Conservation (phyloP, 2,888 invertebrate genomes). For the Dasypolia templi region DNA sequence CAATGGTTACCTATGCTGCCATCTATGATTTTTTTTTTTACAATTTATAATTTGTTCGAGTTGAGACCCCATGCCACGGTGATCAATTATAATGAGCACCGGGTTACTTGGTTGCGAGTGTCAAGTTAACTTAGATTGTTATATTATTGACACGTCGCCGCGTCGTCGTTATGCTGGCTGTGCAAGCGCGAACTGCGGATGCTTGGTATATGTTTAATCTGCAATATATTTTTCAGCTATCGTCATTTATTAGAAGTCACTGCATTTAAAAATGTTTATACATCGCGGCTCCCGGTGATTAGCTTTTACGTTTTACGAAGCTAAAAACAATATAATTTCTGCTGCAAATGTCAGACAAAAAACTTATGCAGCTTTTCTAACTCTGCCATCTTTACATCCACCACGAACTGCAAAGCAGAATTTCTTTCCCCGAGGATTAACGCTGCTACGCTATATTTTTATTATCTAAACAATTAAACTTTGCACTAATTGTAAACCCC, state of each 20-base stretch:
- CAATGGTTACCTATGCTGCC: no score
- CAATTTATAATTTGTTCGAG: no score
- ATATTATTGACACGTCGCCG: neutral
- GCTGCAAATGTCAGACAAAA: neutral
- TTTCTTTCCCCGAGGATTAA: neutral
- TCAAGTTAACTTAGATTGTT: constrained; percentile 1
- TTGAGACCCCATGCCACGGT: no score
- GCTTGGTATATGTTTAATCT: neutral
- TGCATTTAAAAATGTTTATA: neutral
- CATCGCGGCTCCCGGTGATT: neutral
- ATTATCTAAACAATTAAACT: constrained; percentile 12
- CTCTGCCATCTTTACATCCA: constrained; percentile 5
- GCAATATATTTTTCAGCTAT: constrained; percentile 1
- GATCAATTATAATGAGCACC: no score
- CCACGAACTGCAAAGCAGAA: neutral
- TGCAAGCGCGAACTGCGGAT: neutral
- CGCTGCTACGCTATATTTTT: neutral
- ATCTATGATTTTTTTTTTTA: no score
- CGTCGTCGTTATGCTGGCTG: constrained; percentile 15
- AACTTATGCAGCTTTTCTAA: neutral
- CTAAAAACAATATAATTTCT: neutral
- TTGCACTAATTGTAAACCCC: neutral
- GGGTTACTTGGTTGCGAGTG: constrained; percentile 6
- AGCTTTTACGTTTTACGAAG: neutral
- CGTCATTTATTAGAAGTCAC: neutral